Conservation (phyloP, 2,797 vertebrate species). For the Pangasius krempfi region DNA sequence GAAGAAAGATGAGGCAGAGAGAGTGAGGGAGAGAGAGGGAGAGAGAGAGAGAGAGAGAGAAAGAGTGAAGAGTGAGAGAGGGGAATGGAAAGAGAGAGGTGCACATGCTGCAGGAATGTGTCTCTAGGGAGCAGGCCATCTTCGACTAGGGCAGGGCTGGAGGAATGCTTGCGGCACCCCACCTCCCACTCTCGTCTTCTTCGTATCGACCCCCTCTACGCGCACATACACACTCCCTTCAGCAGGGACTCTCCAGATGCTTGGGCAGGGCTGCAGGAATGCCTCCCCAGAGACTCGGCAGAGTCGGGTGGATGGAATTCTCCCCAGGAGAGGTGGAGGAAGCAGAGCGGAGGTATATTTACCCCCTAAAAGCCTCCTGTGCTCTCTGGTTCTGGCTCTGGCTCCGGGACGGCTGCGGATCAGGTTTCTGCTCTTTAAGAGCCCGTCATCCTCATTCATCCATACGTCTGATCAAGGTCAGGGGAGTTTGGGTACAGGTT, state of each 20-base stretch:
- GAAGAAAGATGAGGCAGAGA: conserved; percentile 62
- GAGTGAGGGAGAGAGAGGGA: conserved; percentile 63
- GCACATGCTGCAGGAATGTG: conserved; percentile 76
- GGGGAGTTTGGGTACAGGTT: conserved; percentile 22
- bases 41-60: conserved; percentile 57
- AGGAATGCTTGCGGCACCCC: conserved; percentile 72
- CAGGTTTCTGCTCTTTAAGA: conserved; percentile 71
- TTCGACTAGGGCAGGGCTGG: conserved; percentile 79
- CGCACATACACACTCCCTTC: conserved; percentile 42
- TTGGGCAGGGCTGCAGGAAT: conserved; percentile 79
- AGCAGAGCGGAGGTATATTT: conserved; percentile 60
- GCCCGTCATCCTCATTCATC: conserved; percentile 37
- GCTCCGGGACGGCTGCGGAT: conserved; percentile 81
- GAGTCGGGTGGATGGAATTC: conserved; percentile 76
- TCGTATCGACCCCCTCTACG: conserved; percentile 41
- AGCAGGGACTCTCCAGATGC: conserved; percentile 65
- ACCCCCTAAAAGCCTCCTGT: conserved; percentile 53
- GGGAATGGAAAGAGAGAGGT: conserved; percentile 63
- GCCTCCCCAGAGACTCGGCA: conserved; percentile 73
- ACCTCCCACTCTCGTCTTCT: conserved; percentile 40
- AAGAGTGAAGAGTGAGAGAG: conserved; percentile 56
- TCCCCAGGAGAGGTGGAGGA: conserved; percentile 75
- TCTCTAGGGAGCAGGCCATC: conserved; percentile 74
- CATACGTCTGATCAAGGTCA: conserved; percentile 52
- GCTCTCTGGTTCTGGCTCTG: conserved; percentile 61